Base-by-base conservation (phyloP, 2,888 invertebrate species). In the Drosophila vallismaia region DNA sequence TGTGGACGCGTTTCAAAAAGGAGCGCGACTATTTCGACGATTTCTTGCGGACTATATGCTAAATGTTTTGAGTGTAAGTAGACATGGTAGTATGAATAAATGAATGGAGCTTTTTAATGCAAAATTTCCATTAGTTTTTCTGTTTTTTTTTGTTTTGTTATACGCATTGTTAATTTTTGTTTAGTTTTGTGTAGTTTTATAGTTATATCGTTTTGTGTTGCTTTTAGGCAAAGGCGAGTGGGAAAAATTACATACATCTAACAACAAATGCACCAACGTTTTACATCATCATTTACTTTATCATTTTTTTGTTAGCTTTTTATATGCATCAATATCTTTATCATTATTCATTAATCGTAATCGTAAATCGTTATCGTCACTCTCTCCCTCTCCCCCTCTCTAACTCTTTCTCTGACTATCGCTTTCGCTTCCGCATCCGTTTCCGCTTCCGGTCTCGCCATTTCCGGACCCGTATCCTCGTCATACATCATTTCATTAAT, bases 181-280 rank as follows among this genome's bases (percentile, higher is more conserved):
- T 8, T 80, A 48, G 8, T 36, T 69, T 60, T 66, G 45, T 66
- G 10, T 46, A 36, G 54, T 48, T 48, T 46, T 54, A n/a, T 31
- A 24, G 31, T 44, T 50, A 58, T 19, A 36, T 10, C 51, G 31
- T 9, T 62, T 62, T 57, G 56, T 66, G 58, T 67, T 73, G 73
- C 71, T 57, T 71, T 58, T 66, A 67, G 71, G 71, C 71, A 71
- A 72, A 73, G 72, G 72, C 67, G 72, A 68, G 67, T 67, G 84
- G 74, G 63, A 64, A 83, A 83, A 82, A 74, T 84, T 78, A 85
- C 81, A 81, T 85, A 87, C 75, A 83, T 82, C 75, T 87, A 83
- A 83, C 83, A 83, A 83, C 85, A 83, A 83, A 83, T 83, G 83
- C 83, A 83, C 83, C 87, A 83, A 77, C 82, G 60, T 71, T 71